A percentile compares a stretch with the other conserved stretches of the same genome.
Evolutionary conservation across 1,140 invertebrate species (phyloP).

Genomic region (silkworm (Bombyx mori)): ASM3026992v2 NC_085135.1:6507001-6507500

Average conservation of each 20-base stretch:
- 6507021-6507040: slow-evolving; percentile 8
- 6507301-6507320: slow-evolving; percentile 15
- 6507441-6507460: slow-evolving; percentile 1
- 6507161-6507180: neutral
- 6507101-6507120: slow-evolving; percentile 21
- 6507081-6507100: slow-evolving; percentile 6
- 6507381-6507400: slow-evolving; percentile 16
- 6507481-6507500: slow-evolving; percentile 16
- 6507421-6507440: slow-evolving; percentile 15
- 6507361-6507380: slow-evolving; percentile 15
- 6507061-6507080: slow-evolving; percentile 3
- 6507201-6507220: neutral
- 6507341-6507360: slow-evolving; percentile 9
- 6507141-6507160: slow-evolving; percentile 3
- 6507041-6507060: neutral
- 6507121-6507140: slow-evolving; percentile 8
- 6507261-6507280: neutral
- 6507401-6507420: slow-evolving; percentile 19
- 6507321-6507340: slow-evolving; percentile 15
- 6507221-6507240: neutral
- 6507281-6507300: neutral
- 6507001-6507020: slow-evolving; percentile 6
- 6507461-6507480: slow-evolving; percentile 18
- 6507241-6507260: neutral
- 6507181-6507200: neutral